A percentile compares a stretch with the other conserved stretches of the same genome.
Evolutionary conservation across 1,140 invertebrate genomes (phyloP).

Genomic region (Linepithema humile): DNA sequence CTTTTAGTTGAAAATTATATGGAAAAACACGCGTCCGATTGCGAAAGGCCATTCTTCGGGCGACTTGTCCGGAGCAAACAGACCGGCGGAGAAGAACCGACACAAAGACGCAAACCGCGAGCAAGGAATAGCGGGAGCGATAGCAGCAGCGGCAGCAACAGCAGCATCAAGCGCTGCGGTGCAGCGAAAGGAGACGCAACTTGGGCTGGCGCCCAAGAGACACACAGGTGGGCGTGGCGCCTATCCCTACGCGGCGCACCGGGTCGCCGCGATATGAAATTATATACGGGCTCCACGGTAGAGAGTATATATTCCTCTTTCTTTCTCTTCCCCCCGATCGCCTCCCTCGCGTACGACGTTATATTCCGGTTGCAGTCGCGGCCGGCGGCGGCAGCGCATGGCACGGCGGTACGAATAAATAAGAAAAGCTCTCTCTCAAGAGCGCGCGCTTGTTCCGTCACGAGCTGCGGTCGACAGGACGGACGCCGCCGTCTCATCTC

Average conservation of each 20-base stretch:
- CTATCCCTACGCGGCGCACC: conserved; percentile 77
- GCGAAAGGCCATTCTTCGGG: not conserved
- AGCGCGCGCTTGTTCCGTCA: conserved; percentile 77
- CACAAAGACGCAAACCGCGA: conserved; percentile 1
- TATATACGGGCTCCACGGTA: conserved; percentile 71
- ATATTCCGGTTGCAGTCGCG: conserved; percentile 68
- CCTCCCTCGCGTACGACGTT: conserved; percentile 10
- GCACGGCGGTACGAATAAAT: conserved; percentile 73
- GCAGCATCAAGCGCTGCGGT: conserved; percentile 51
- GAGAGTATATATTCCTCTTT: conserved; percentile 56
- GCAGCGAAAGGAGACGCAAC: conserved; percentile 61
- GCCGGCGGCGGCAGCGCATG: conserved; percentile 50
- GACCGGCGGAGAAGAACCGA: not conserved
- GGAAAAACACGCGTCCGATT: not conserved
- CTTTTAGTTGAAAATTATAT: not conserved
- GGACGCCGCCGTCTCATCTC: conserved; percentile 80
- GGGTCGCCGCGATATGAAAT: conserved; percentile 76
- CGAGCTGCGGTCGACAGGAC: conserved; percentile 79
- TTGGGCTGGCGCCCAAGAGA: conserved; percentile 67
- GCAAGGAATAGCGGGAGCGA: conserved; percentile 23
- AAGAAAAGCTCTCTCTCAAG: conserved; percentile 72
- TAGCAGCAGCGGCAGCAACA: conserved; percentile 37
- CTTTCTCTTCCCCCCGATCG: conserved; percentile 43
- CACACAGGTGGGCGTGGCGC: conserved; percentile 79
- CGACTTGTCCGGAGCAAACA: not conserved